Percentiles rank a stretch among this genome's conserved stretches.
Conservation (phyloP, 2,797 vertebrate genomes). For the Melanogrammus aeglefinus region DNA sequence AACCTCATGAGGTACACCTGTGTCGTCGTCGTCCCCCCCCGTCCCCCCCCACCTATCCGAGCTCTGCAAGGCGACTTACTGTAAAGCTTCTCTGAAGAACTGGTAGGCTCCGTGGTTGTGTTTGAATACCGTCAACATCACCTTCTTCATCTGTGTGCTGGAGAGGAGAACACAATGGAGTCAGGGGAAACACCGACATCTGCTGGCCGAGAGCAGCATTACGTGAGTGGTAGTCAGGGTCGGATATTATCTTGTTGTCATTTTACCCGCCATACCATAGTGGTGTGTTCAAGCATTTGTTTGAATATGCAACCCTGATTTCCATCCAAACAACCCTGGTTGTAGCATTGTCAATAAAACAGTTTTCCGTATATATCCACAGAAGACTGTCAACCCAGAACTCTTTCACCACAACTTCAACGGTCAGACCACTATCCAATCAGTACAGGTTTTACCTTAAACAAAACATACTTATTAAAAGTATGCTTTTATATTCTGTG, state of each 20-base stretch:
- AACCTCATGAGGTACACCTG: neutral
- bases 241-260: neutral
- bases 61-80: slow-evolving; percentile 76
- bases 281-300: neutral
- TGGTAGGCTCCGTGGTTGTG: slow-evolving; percentile 94
- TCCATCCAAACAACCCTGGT: no score
- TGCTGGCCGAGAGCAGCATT: neutral
- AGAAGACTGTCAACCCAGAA: no score
- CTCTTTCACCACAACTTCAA: no score
- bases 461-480: no score
- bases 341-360: no score
- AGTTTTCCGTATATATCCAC: no score
- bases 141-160: slow-evolving; percentile 98
- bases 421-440: no score
- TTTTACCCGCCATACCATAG: no score
- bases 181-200: neutral
- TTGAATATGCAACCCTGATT: neutral
- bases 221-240: neutral
- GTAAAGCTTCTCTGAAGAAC: slow-evolving; percentile 94
- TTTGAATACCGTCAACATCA: slow-evolving; percentile 96
- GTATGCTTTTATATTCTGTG: no score
- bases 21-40: no score
- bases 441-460: no score
- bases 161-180: slow-evolving; percentile 15
- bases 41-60: no score